Evolutionary conservation across 2,797 vertebrate species (phyloP), one percentile per base, ranked within the genome.

Genomic region (Manis javanica): DNA sequence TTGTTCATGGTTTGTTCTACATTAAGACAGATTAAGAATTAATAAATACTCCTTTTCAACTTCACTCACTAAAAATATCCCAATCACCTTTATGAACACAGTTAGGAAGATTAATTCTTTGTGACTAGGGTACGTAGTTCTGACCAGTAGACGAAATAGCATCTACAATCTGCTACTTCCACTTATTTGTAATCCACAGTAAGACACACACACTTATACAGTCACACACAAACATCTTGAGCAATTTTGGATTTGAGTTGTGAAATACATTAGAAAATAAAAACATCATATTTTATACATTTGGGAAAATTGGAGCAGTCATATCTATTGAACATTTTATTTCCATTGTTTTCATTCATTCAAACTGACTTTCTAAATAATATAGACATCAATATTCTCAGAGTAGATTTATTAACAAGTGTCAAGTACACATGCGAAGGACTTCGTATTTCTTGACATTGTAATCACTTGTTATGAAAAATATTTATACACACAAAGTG

Each of bases 1-100:
- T 98, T 98, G 97, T 98, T 98, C 97, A 96, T 91, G 97, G 97
- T 98, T 98, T 97, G 59, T 96, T 97, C 97, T 97, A 97, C 96
- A 98, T 98, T 81, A 94, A 57, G 87, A 93, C 71, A 94, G 42
- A 87, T 91, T 66, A 90, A 68, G 77, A 94, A 46, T 68, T 74
- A 96, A 51, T 74, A 78, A 96, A 88, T 86, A 83, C 53, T 95
- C 81, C 57, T 49, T 97, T 91, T 93, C 68, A 81, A 84, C 61
- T n/a, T 94, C 77, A 91, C 46, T 83, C 34, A 71, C 78, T 79
- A 87, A 94, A 90, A 87, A 53, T 83, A 66, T 95, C 96, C 74
- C 95, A 29, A 91, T 87, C 72, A 87, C 75, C 46, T 85, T 85
- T 95, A 77, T 72, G 77, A 96, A 96, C 84, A 91, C 69, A 64